phyloP scores from a whole-genome alignment of 2,888 invertebrate species.

The Ceratothoa steindachneri region DNA sequence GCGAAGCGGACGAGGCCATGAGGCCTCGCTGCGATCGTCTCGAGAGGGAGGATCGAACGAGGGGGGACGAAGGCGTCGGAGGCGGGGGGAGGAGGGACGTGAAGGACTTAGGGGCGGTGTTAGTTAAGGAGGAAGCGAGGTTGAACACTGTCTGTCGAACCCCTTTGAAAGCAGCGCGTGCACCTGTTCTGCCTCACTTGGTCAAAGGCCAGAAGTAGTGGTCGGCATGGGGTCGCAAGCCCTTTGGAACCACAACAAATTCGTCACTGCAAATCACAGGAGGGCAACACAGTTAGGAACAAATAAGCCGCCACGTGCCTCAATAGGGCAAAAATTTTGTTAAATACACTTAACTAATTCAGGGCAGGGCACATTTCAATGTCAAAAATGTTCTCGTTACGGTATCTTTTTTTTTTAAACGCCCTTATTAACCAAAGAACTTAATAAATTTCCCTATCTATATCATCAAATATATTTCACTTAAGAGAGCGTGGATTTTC shows the following conservation, averaged over 20 bases:
- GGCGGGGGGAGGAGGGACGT: constrained; percentile 11
- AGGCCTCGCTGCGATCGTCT: neutral
- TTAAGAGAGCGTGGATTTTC: too few relatives aligned
- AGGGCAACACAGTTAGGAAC: constrained; percentile 39
- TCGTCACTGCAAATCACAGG: constrained; percentile 46
- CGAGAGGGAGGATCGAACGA: constrained; percentile 4
- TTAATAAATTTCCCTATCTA: too few relatives aligned
- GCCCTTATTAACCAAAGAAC: too few relatives aligned
- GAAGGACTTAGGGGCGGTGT: constrained; percentile 16
- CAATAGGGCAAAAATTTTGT: neutral
- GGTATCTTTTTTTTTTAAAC: too few relatives aligned
- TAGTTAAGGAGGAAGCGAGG: constrained; percentile 15
- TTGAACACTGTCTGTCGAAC: neutral
- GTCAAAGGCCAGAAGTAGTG: constrained; percentile 43
- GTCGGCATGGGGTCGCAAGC: constrained; percentile 40
- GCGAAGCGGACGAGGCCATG: neutral
- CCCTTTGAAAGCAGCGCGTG: constrained; percentile 3
- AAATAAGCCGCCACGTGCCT: neutral
- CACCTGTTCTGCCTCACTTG: constrained; percentile 29
- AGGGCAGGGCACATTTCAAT: too few relatives aligned
- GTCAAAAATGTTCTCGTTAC: too few relatives aligned
- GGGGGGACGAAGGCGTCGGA: neutral
- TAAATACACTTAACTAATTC: neutral
- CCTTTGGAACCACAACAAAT: constrained; percentile 46
- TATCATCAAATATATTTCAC: too few relatives aligned